These are phyloP conservation scores for Porites evermanni DNA, from an alignment of 92 coral and sea anemone species.

Conservation along the genomic window DNA sequence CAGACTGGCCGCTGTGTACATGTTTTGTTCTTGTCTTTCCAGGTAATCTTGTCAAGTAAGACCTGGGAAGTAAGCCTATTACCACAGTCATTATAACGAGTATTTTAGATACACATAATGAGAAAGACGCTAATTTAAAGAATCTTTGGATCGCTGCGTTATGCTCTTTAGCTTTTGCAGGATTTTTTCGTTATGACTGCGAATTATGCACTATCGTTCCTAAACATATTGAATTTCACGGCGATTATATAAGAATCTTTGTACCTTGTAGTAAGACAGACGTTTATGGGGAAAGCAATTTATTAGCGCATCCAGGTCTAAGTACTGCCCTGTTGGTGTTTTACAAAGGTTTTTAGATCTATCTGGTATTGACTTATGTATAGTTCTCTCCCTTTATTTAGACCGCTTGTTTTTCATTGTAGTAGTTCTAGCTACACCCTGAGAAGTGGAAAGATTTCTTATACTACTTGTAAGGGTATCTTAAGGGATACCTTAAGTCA, in stretches of 20 bases:
- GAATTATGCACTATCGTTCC: conserved; percentile 42
- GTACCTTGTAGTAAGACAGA: conserved; percentile 57
- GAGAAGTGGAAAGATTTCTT: too few relatives aligned
- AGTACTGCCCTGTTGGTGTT: conserved; percentile 61
- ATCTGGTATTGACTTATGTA: conserved; percentile 3
- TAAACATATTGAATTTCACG: not conserved
- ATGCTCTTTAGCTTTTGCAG: too few relatives aligned
- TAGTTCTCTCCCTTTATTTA: not conserved
- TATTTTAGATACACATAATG: conserved; percentile 21
- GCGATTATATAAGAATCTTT: conserved; percentile 32
- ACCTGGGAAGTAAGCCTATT: conserved; percentile 10
- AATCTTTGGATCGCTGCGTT: too few relatives aligned
- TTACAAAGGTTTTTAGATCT: conserved; percentile 32
- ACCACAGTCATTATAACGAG: conserved; percentile 6
- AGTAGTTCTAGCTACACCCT: too few relatives aligned
- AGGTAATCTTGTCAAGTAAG: conserved; percentile 15
- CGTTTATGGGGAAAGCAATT: not conserved
- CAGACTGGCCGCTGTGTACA: too few relatives aligned
- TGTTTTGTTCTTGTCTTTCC: too few relatives aligned
- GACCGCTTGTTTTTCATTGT: too few relatives aligned
- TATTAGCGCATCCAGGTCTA: conserved; percentile 25
- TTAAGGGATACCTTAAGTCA: too few relatives aligned
- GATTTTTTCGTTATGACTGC: conserved; percentile 29
- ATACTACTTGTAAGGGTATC: too few relatives aligned
- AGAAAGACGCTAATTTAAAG: too few relatives aligned